These are phyloP conservation scores for Popillia japonica DNA, from an alignment of 1,140 invertebrate genomes.

Conservation along the genomic window DNA sequence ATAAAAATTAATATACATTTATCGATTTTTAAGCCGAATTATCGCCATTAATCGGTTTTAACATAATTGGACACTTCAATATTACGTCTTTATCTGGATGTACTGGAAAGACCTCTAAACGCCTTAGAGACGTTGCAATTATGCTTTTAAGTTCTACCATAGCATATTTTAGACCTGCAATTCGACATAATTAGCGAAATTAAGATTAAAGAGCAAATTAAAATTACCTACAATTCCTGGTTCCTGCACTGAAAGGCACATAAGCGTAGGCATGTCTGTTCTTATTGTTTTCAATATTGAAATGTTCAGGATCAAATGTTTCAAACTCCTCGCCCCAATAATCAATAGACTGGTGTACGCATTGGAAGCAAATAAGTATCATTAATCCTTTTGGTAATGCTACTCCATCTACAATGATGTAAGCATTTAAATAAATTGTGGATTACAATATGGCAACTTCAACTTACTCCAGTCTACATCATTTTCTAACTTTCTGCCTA, in stretches of 20 bases:
- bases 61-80: constrained; percentile 57
- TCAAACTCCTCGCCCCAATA: constrained; percentile 73
- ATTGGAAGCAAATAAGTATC: constrained; percentile 63
- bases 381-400: constrained; percentile 63
- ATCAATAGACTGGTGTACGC: constrained; percentile 73
- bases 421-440: no score
- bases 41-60: constrained; percentile 59
- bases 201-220: not conserved
- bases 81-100: constrained; percentile 51
- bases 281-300: constrained; percentile 68
- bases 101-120: constrained; percentile 65
- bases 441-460: not conserved
- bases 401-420: constrained; percentile 57
- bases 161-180: constrained; percentile 77
- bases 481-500: constrained; percentile 68
- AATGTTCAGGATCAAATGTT: constrained; percentile 80
- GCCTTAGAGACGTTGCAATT: constrained; percentile 71
- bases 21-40: not conserved
- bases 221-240: constrained; percentile 70
- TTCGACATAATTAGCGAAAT: not conserved
- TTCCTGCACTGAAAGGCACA: constrained; percentile 75
- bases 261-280: constrained; percentile 65
- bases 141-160: constrained; percentile 78
- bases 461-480: constrained; percentile 55
- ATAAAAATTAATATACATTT: no score